phyloP scores from a whole-genome alignment of 1,140 invertebrate species.

The Fopius arisanus region DNA sequence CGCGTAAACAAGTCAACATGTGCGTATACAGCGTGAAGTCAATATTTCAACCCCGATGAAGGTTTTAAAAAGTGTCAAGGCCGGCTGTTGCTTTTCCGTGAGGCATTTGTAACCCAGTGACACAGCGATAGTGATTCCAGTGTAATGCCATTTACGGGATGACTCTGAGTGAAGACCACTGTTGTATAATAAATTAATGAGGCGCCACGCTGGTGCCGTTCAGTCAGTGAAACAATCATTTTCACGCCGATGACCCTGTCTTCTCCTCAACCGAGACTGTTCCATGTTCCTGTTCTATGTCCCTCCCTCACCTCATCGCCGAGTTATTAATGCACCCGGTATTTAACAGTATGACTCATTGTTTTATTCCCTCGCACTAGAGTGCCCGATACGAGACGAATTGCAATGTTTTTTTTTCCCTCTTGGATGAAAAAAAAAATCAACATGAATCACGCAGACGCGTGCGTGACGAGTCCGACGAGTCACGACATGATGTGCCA shows the following conservation, averaged over 20 bases:
- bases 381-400: neutral
- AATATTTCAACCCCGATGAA: neutral
- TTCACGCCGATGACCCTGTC: neutral
- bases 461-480: neutral
- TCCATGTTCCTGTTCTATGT: slow-evolving; percentile 23
- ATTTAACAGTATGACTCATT: slow-evolving; percentile 33
- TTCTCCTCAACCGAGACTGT: neutral
- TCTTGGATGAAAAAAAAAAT: neutral
- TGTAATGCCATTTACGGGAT: neutral
- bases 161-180: neutral
- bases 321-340: slow-evolving; percentile 25
- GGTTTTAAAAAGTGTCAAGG: neutral
- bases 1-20: neutral
- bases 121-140: neutral
- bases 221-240: slow-evolving; percentile 21
- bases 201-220: slow-evolving; percentile 17
- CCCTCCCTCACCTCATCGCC: slow-evolving; percentile 25
- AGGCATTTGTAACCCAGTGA: neutral
- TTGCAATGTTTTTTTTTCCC: neutral
- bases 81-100: neutral
- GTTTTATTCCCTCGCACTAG: neutral
- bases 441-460: neutral
- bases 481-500: neutral
- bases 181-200: slow-evolving; percentile 27
- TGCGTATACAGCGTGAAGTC: neutral